A percentile compares a stretch with the other conserved stretches of the same genome.
Conservation (phyloP, 1,140 invertebrate species). For the Gyrodactylus bullatarudis region DNA sequence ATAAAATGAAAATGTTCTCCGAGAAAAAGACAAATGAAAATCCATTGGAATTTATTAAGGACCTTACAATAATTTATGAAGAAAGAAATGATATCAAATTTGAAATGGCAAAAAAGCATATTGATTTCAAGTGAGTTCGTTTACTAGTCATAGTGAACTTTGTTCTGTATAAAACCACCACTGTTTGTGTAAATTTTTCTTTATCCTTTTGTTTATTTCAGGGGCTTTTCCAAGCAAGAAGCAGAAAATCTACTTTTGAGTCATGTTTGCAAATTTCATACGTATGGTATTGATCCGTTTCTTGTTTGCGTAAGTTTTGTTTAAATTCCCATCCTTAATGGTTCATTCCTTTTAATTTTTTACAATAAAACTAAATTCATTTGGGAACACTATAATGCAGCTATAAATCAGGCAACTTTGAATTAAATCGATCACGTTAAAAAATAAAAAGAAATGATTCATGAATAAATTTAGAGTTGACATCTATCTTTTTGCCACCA, state of each 20-base stretch:
- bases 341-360: no score
- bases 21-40: not conserved
- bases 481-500: no score
- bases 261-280: not conserved
- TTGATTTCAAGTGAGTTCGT: not conserved
- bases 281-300: not conserved
- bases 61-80: not conserved
- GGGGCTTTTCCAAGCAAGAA: not conserved
- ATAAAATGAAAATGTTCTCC: not conserved
- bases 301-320: not conserved
- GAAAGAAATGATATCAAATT: not conserved
- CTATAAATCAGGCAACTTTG: no score
- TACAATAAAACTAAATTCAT: no score
- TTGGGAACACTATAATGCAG: no score
- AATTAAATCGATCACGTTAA: no score
- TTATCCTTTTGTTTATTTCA: not conserved
- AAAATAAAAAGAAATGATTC: no score
- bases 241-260: not conserved
- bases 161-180: no score
- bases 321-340: no score
- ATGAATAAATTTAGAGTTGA: no score
- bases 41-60: not conserved
- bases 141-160: no score
- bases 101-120: not conserved
- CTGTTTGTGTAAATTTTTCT: not conserved